These are phyloP conservation scores for Trematomus bernacchii DNA, from an alignment of 2,797 vertebrate species.

Conservation along the genomic window DNA sequence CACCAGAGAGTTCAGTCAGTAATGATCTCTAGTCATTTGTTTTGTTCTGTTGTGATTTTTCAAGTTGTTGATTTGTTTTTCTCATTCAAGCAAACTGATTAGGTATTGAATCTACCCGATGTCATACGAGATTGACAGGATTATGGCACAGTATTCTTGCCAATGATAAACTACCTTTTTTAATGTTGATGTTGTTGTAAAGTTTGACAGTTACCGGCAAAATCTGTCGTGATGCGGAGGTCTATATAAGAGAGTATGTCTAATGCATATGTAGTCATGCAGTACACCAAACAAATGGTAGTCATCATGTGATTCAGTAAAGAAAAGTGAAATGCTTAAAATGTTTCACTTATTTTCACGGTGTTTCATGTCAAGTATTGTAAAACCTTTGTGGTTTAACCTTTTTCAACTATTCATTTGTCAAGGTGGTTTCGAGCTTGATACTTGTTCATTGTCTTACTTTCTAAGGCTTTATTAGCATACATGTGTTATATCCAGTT, in stretches of 20 bases:
- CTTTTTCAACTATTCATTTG: not conserved
- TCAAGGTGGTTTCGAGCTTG: slow-evolving; percentile 8
- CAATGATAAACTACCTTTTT: slow-evolving; percentile 2
- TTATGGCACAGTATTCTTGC: slow-evolving; percentile 6
- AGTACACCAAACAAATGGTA: too few species aligned
- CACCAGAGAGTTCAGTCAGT: slow-evolving; percentile 3
- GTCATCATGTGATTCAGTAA: not conserved
- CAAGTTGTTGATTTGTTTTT: not conserved
- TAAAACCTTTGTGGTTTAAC: not conserved
- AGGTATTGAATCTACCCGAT: slow-evolving; percentile 8
- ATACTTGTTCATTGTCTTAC: slow-evolving; percentile 12
- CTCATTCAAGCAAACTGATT: slow-evolving; percentile 9
- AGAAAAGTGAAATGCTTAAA: not conserved
- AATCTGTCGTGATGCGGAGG: not conserved
- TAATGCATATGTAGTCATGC: not conserved
- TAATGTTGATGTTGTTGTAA: not conserved
- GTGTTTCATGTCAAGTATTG: not conserved
- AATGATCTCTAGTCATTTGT: not conserved
- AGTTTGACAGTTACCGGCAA: slow-evolving; percentile 1
- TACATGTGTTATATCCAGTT: slow-evolving; percentile 32
- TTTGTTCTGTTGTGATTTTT: slow-evolving; percentile 2
- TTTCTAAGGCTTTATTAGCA: slow-evolving; percentile 1
- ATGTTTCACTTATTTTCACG: not conserved
- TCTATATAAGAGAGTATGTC: not conserved
- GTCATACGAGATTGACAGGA: slow-evolving; percentile 18